These are phyloP conservation scores for Epinephelus coioides DNA, from an alignment of 2,797 vertebrate genomes.

Conservation along the genomic window DNA sequence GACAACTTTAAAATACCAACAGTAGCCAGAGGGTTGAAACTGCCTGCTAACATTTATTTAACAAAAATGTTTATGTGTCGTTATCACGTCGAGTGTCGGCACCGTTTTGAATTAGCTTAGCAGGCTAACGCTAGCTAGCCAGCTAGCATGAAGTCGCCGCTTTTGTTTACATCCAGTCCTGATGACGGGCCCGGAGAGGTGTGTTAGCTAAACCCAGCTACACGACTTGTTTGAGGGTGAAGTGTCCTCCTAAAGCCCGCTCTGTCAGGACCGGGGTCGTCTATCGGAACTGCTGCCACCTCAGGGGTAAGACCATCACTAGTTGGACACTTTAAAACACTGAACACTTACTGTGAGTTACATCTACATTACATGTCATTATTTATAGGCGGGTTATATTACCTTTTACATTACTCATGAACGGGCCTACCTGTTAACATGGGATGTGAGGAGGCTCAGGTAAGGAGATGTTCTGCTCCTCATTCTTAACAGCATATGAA, in stretches of 20 bases:
- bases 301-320: constrained; percentile 39
- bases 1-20: constrained; percentile 69
- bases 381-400: background rate
- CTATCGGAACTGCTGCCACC: constrained; percentile 17
- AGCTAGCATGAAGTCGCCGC: constrained; percentile 67
- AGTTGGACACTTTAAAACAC: background rate
- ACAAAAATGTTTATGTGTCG: background rate
- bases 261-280: constrained; percentile 28
- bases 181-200: constrained; percentile 69
- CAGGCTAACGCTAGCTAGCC: constrained; percentile 35
- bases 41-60: background rate
- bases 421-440: constrained; percentile 57
- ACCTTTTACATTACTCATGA: background rate
- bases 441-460: background rate
- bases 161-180: constrained; percentile 76
- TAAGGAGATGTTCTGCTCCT: background rate
- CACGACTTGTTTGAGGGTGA: constrained; percentile 39
- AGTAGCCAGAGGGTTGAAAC: background rate
- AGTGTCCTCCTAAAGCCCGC: constrained; percentile 36
- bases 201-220: constrained; percentile 71
- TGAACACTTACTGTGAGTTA: background rate
- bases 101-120: background rate
- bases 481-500: too few species aligned
- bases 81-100: background rate
- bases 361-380: background rate